Evolutionary conservation across 2,113 vertebrate species (phyloP).

Genomic region (Cairina moschata): DNA sequence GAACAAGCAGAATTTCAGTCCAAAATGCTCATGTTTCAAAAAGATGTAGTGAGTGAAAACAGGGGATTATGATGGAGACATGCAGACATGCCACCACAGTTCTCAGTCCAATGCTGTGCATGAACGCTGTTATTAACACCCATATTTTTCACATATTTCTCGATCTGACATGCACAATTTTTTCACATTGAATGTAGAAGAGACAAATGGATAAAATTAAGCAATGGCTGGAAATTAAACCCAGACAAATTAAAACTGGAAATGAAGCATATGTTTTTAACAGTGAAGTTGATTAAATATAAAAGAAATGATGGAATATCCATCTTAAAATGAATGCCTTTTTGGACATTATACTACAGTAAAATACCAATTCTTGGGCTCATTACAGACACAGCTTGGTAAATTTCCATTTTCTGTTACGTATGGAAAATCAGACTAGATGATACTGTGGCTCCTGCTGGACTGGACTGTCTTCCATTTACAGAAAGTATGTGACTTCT

Average conservation of each 20-base stretch:
- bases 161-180: neutral
- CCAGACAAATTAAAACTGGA: conserved; percentile 39
- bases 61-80: conserved; percentile 10
- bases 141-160: conserved; percentile 35
- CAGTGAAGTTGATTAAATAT: neutral
- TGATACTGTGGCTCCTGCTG: neutral
- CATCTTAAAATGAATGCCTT: neutral
- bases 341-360: neutral
- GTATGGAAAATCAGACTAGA: neutral
- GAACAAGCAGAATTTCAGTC: neutral
- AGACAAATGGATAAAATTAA: conserved; percentile 31
- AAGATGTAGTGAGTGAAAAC: conserved; percentile 30
- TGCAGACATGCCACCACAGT: conserved; percentile 5
- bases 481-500: neutral
- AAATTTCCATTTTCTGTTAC: neutral
- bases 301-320: neutral
- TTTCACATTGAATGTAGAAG: neutral
- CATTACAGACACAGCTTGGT: neutral
- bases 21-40: conserved; percentile 10
- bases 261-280: conserved; percentile 2
- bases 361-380: neutral
- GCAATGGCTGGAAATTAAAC: neutral
- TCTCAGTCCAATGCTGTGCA: neutral
- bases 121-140: neutral
- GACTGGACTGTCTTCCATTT: neutral